These are phyloP conservation scores for Hofmannophila pseudospretella DNA, from an alignment of 2,888 invertebrate genomes.

Conservation along the genomic window DNA sequence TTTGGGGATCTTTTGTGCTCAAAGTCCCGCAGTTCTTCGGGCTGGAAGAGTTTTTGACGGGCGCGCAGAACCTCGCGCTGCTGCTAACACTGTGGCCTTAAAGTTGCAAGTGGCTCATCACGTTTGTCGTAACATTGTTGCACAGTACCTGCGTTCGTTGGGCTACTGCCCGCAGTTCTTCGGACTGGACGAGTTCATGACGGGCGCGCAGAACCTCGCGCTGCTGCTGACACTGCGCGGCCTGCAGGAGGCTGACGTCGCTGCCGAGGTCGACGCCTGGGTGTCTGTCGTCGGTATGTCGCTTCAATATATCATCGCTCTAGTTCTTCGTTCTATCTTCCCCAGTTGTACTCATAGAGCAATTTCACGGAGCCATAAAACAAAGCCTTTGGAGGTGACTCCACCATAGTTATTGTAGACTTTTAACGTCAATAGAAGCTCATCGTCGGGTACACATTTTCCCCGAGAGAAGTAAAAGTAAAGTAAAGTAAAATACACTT, in stretches of 20 bases:
- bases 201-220: conserved; percentile 84
- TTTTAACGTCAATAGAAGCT: too few species aligned
- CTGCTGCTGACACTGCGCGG: conserved; percentile 87
- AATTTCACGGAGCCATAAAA: too few species aligned
- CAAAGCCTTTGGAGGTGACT: too few species aligned
- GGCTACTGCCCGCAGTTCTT: conserved; percentile 96
- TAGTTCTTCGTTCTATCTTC: neutral
- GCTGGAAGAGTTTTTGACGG: conserved; percentile 84
- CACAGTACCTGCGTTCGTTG: conserved; percentile 83
- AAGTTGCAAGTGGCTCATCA: too few species aligned
- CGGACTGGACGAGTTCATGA: conserved; percentile 87
- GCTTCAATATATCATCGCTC: neutral
- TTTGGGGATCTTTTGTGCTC: too few species aligned
- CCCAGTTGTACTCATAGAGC: too few species aligned
- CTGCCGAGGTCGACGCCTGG: conserved; percentile 75
- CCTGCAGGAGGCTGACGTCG: conserved; percentile 56
- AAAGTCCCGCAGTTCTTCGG: conserved; percentile 90
- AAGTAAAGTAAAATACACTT: too few species aligned
- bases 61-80: conserved; percentile 75
- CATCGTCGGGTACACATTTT: too few species aligned
- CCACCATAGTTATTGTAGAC: too few species aligned
- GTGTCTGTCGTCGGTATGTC: conserved; percentile 71
- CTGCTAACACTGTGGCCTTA: conserved; percentile 86
- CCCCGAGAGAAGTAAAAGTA: too few species aligned
- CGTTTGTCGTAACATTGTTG: too few species aligned